These are phyloP conservation scores for Aromia moschata DNA, from an alignment of 2,888 invertebrate genomes.

Conservation along the genomic window DNA sequence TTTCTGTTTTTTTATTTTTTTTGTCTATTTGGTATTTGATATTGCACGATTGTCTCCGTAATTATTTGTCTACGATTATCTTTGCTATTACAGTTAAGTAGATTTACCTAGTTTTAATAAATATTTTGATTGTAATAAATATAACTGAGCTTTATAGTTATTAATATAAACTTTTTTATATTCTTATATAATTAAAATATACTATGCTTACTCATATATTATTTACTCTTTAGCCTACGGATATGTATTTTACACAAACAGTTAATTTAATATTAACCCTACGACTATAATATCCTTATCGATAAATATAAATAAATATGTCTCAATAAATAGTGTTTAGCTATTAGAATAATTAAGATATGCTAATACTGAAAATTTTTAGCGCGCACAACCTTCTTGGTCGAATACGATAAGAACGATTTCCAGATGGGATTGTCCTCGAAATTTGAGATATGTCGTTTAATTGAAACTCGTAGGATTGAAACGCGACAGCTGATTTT, in stretches of 20 bases:
- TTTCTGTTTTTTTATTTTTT: conserved; percentile 1
- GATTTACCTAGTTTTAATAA: conserved; percentile 23
- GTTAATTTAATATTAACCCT: conserved; percentile 42
- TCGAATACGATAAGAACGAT: conserved; percentile 25
- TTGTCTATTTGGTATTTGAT: conserved; percentile 48
- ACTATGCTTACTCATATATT: conserved; percentile 32
- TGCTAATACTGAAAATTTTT: conserved; percentile 39
- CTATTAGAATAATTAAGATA: conserved; percentile 27
- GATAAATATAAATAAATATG: conserved; percentile 30
- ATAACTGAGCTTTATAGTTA: conserved; percentile 46
- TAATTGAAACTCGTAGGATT: conserved; percentile 62
- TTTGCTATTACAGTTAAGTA: no score
- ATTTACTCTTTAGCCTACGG: conserved; percentile 47
- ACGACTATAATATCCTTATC: conserved; percentile 34
- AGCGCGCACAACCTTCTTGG: conserved; percentile 46
- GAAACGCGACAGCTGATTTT: conserved; percentile 33
- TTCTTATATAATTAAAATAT: conserved; percentile 51
- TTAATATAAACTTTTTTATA: conserved; percentile 34
- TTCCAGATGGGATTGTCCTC: conserved; percentile 40
- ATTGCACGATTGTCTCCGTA: conserved; percentile 59
- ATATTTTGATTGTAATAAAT: conserved; percentile 39
- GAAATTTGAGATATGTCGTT: conserved; percentile 46
- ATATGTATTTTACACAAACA: conserved; percentile 53
- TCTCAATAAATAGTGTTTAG: conserved; percentile 26
- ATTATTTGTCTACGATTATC: conserved; percentile 38